A percentile compares a stretch with the other conserved stretches of the same genome.
These are phyloP conservation scores for Popillia japonica DNA, from an alignment of 1,140 invertebrate genomes.

Conservation along the genomic window DNA sequence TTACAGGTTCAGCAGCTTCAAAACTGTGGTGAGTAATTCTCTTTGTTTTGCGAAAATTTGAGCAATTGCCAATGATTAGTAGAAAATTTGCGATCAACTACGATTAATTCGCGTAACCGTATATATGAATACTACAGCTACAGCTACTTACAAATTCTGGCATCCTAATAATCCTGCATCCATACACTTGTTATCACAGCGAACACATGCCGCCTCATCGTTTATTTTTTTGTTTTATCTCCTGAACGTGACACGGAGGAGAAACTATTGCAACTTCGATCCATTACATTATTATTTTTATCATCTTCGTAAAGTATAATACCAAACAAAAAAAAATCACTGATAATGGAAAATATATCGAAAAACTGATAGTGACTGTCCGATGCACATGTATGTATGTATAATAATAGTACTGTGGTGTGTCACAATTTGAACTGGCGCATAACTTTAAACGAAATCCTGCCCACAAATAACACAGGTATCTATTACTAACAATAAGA, in stretches of 20 bases:
- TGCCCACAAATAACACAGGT: neutral
- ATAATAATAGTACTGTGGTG: too few relatives aligned
- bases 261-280: neutral
- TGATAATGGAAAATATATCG: too few relatives aligned
- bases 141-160: slow-evolving; percentile 24
- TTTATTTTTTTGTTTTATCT: neutral
- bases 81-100: too few relatives aligned
- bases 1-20: too few relatives aligned
- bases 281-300: neutral
- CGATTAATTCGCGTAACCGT: too few relatives aligned
- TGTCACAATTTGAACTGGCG: too few relatives aligned
- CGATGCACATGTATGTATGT: too few relatives aligned
- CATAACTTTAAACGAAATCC: neutral
- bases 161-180: slow-evolving; percentile 7
- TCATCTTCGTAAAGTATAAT: neutral
- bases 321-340: neutral
- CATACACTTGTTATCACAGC: neutral
- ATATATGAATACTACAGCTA: too few relatives aligned
- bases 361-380: too few relatives aligned
- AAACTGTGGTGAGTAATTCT: too few relatives aligned
- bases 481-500: neutral
- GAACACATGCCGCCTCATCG: neutral
- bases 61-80: too few relatives aligned
- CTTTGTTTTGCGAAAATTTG: too few relatives aligned
- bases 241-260: neutral